phyloP scores from a whole-genome alignment of 2,888 invertebrate species.

The Oligia strigilis region DNA sequence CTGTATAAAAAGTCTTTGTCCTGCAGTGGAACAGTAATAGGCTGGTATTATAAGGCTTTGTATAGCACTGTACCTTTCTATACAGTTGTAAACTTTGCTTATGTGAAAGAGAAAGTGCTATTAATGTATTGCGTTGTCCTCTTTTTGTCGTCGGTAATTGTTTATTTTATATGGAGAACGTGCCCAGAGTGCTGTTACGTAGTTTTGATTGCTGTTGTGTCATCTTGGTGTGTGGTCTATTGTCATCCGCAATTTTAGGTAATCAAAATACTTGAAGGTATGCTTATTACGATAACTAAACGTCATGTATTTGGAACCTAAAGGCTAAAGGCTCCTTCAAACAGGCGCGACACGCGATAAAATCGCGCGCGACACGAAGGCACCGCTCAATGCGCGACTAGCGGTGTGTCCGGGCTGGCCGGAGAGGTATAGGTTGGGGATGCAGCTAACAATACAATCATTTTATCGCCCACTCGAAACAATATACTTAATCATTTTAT shows the following conservation, averaged over 20 bases:
- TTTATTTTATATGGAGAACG: slow-evolving; percentile 10
- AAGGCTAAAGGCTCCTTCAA: no score
- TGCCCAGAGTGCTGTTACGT: background rate
- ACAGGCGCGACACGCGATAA: no score
- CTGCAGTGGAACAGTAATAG: no score
- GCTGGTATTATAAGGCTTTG: background rate
- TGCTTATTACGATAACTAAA: no score
- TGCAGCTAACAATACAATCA: background rate
- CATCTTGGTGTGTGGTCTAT: slow-evolving; percentile 13
- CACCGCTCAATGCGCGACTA: no score
- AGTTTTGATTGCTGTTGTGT: background rate
- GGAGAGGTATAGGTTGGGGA: no score
- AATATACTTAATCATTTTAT: background rate
- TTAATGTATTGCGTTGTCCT: slow-evolving; percentile 13
- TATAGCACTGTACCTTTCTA: background rate
- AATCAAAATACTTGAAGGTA: background rate
- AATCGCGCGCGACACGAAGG: no score
- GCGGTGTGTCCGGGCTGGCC: no score
- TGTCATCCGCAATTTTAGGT: background rate
- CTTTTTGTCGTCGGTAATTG: slow-evolving; percentile 17
- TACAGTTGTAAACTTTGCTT: background rate
- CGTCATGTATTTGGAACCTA: no score
- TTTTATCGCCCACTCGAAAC: background rate
- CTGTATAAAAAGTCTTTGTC: no score
- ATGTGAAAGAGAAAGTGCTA: slow-evolving; percentile 29